Percentiles rank a stretch among this genome's conserved stretches.
Evolutionary conservation across 2,113 vertebrate species (phyloP).

Genomic region (Nipponia nippon): DNA sequence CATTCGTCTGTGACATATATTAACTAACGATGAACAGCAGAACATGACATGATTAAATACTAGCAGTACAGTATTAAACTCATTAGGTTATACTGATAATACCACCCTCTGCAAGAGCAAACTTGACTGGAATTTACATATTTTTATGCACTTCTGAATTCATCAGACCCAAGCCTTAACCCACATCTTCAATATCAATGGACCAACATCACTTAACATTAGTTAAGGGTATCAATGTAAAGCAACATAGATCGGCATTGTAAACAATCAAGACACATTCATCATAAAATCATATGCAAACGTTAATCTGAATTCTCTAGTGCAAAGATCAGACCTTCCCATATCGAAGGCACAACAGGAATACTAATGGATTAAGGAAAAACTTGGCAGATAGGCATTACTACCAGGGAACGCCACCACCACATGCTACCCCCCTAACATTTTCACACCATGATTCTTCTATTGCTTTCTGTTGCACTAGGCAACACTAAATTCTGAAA

Average conservation of each 20-base stretch:
- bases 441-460: not conserved
- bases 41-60: slow-evolving; percentile 52
- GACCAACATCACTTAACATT: not conserved
- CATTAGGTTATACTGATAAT: slow-evolving; percentile 22
- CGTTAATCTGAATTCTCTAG: not conserved
- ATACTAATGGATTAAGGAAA: not conserved
- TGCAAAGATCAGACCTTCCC: not conserved
- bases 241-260: fast-evolving
- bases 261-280: not conserved
- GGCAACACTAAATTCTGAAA: not conserved
- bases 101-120: slow-evolving; percentile 20
- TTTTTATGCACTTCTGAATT: not conserved
- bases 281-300: not conserved
- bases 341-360: not conserved
- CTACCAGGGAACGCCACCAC: not conserved
- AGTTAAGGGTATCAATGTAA: not conserved
- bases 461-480: not conserved
- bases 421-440: fast-evolving
- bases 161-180: not conserved
- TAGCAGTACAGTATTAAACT: slow-evolving; percentile 26
- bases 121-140: not conserved
- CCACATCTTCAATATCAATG: not conserved
- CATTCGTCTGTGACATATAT: slow-evolving; percentile 55
- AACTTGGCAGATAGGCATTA: not conserved
- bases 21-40: slow-evolving; percentile 44